Base-by-base conservation (phyloP, 2,797 vertebrate species). In the Sebastes alutus region DNA sequence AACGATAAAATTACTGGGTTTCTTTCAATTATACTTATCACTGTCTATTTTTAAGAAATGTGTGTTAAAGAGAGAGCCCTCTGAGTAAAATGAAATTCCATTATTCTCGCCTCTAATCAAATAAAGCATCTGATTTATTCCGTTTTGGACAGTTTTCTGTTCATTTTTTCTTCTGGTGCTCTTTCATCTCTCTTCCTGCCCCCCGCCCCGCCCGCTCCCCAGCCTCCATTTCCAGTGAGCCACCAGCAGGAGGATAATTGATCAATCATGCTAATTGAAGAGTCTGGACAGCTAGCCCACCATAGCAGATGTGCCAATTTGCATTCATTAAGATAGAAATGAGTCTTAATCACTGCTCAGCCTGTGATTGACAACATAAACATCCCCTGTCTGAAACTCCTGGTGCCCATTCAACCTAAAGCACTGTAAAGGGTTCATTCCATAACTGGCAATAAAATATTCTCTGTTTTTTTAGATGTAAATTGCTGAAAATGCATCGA, bases 231-330 rank as follows among this genome's bases (percentile, higher is more conserved):
- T 92, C 85, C 80, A 91, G 78, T 83, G 84, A 87, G 86, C 89
- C 89, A 93, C 92, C 88, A 91, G 90, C 92, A 95, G 93, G 87
- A 94, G 87, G 92, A 96, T 96, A 97, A 96, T 96, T 96, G 95
- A 96, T 96, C 96, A 96, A 96, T 97, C 96, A 96, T 87, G 89
- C 94, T 96, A 96, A 97, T 95, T 96, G 95, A 95, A 95, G 94
- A 96, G 95, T 96, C 92, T 95, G 95, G 95, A 95, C 94, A 95
- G 94, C 93, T 93, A 94, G 94, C 90, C 92, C 94, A 93, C 94
- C 94, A 94, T 92, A 96, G 94, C 96, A 97, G 96, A 96, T 97
- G 96, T 95, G 95, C 94, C 95, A 94, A 96, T 97, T 96, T 96
- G 95, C 95, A 96, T 96, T 96, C 94, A 96, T 96, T 96, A 96